Base-by-base conservation (phyloP, 1,140 invertebrate species). In the Meloidogyne floridensis region DNA sequence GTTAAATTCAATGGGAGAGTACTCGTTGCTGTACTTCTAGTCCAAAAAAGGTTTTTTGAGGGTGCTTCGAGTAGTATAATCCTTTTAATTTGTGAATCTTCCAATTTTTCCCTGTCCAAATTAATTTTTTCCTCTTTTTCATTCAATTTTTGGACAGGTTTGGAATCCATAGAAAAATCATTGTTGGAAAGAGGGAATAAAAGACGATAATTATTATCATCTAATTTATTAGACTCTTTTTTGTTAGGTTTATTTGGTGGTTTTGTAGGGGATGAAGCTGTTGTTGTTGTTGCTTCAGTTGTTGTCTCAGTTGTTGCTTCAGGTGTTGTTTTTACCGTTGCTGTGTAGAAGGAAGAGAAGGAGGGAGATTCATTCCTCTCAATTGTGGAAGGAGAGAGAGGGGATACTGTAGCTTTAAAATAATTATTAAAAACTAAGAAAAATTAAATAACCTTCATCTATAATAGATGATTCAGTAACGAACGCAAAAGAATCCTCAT, bases 131-230 rank as follows among this genome's bases (percentile, higher is more conserved):
- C 59, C n/a, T 65, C 59, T 8, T 18, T 65, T 65, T 65, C 59
- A 6, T n/a, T 65, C 5, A 18, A 3, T 65, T 65, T 65, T 65
- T 65, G 59, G 15, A 65, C 59, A 65, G 1, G 5, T 65, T 65
- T 65, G 15, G 59, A 65, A n/a, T 65, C 59, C n/a, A 65, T n/a
- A 65, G 59, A 65, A 65, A 65, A 65, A 7, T 65, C 59, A 65
- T n/a, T 65, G n/a, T 65, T 65, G 3, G 59, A 65, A 65, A 65
- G 15, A 7, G 59, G 59, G 15, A 65, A 65, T 65, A 65, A 65
- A n/a, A 65, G 59, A 65, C 59, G 59, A 65, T 65, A 65, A 65
- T 65, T 65, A 65, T 65, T 65, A 65, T 65, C 59, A 65, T 65
- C n/a, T 65, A 65, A n/a, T 65, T 65, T 65, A 47, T 47, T 47